Evolutionary conservation across 1,140 invertebrate genomes (phyloP), one percentile per base, ranked within the genome.

Genomic region (Manduca sexta): DNA sequence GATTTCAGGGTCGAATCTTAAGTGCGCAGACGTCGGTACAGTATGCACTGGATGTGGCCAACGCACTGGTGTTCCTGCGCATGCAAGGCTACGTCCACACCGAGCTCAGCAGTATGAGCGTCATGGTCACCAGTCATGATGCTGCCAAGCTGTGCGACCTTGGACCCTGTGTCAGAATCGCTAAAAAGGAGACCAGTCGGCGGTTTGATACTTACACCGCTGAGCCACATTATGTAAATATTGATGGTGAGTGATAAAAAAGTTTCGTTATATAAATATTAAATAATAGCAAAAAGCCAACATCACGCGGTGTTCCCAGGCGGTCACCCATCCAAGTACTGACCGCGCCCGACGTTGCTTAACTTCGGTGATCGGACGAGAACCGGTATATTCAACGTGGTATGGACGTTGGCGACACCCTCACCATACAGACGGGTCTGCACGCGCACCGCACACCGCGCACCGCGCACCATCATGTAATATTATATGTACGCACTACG

Each of bases 11-110:
- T 16, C 75, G 71, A 4, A 73, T 81, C 11, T 52, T 87, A 15
- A 82, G 72, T 49, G 69, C 61, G 0, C 77, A 84, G 43, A 75
- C 70, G 2, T 68, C 82, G 4, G 72, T 87, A 7, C 62, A 72
- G 29, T 85, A 86, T 46, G 59, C 77, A 0, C 46, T 74, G 13
- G 83, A 86, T 48, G 69, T 87, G 3, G 72, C 79, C 1, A 78
- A 72, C 29, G 85, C 85, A 0, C 50, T 86, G 6, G 60, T 74
- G 3, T 84, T 84, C 64, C 66, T 87, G 3, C 62, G 69, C 1
- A 83, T 79, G 73, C 83, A 86, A 51, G 75, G 74, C 12, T 87
- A 71, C 53, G 35, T 86, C 0, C 85, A 87, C 66, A 80, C 82
- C 1, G 73, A 67, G 10, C 46, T 87, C 2, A 74, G 53, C 47